Evolutionary conservation across 1,140 invertebrate species (phyloP).

Genomic region (Patella vulgata): DNA sequence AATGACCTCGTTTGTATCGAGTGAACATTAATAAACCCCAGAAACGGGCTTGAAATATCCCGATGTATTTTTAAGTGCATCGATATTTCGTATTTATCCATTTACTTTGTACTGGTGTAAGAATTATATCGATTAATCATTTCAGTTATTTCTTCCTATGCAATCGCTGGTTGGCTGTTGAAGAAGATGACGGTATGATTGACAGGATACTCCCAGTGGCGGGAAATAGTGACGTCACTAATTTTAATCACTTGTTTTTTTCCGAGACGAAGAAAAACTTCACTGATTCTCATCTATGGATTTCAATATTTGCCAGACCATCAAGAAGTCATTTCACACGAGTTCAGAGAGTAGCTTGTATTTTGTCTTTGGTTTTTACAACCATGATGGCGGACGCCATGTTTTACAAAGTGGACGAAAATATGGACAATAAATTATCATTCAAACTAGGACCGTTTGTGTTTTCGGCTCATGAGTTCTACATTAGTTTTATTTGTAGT

Average conservation of each 20-base stretch:
- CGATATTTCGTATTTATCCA: no score
- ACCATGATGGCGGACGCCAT: constrained; percentile 66
- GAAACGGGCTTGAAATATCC: no score
- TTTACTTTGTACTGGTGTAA: no score
- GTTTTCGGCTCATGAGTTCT: constrained; percentile 49
- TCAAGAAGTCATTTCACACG: constrained; percentile 61
- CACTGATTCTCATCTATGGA: constrained; percentile 63
- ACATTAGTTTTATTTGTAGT: constrained; percentile 54
- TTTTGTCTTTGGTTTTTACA: constrained; percentile 58
- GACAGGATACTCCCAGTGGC: constrained; percentile 61
- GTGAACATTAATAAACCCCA: no score
- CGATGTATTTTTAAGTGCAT: no score
- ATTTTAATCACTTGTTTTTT: constrained; percentile 63
- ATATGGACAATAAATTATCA: constrained; percentile 20
- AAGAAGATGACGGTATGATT: constrained; percentile 61
- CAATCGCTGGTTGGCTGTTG: constrained; percentile 62
- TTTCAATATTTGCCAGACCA: constrained; percentile 57
- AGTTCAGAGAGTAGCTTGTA: constrained; percentile 62
- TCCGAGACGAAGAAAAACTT: constrained; percentile 59
- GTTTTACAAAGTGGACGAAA: constrained; percentile 55
- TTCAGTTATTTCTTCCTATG: constrained; percentile 57
- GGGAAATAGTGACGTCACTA: constrained; percentile 51
- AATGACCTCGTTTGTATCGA: no score
- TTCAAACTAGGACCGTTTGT: constrained; percentile 45
- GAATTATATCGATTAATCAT: no score